A percentile compares a stretch with the other conserved stretches of the same genome.
Evolutionary conservation across 2,888 invertebrate species (phyloP).

Genomic region (Drosophila crucigera): DNA sequence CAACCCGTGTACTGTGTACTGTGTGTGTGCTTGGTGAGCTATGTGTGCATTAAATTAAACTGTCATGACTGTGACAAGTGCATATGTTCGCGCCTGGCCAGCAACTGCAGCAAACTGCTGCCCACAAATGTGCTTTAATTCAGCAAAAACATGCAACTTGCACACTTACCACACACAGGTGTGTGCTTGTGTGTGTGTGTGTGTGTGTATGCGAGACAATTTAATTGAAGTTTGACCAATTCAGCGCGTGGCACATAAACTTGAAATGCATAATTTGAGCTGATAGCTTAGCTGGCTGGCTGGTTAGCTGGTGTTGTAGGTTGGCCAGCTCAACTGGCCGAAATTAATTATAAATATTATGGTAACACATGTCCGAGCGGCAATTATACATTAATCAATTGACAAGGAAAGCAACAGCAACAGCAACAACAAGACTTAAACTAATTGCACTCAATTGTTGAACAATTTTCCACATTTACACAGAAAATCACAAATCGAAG

Average conservation of each 20-base stretch:
- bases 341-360: slow-evolving; percentile 66
- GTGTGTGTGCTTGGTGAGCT: slow-evolving; percentile 61
- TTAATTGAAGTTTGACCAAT: slow-evolving; percentile 68
- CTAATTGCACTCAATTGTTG: slow-evolving; percentile 61
- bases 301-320: neutral
- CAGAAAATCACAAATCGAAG: slow-evolving; percentile 30
- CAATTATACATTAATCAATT: slow-evolving; percentile 62
- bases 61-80: slow-evolving; percentile 81
- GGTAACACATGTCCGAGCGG: slow-evolving; percentile 57
- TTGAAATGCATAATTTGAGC: slow-evolving; percentile 66
- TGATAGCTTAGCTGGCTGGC: neutral
- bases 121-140: slow-evolving; percentile 67
- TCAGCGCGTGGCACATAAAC: slow-evolving; percentile 70
- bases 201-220: slow-evolving; percentile 55
- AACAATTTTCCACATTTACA: slow-evolving; percentile 54
- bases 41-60: slow-evolving; percentile 81
- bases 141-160: slow-evolving; percentile 77
- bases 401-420: slow-evolving; percentile 9
- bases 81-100: slow-evolving; percentile 75
- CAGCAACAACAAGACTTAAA: slow-evolving; percentile 29
- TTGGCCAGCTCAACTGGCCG: slow-evolving; percentile 29
- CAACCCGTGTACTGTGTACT: neutral
- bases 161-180: slow-evolving; percentile 18
- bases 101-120: slow-evolving; percentile 36
- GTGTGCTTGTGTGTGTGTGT: slow-evolving; percentile 14